Conservation (phyloP, 2,888 invertebrate species). For the Pterobdella sp. region DNA sequence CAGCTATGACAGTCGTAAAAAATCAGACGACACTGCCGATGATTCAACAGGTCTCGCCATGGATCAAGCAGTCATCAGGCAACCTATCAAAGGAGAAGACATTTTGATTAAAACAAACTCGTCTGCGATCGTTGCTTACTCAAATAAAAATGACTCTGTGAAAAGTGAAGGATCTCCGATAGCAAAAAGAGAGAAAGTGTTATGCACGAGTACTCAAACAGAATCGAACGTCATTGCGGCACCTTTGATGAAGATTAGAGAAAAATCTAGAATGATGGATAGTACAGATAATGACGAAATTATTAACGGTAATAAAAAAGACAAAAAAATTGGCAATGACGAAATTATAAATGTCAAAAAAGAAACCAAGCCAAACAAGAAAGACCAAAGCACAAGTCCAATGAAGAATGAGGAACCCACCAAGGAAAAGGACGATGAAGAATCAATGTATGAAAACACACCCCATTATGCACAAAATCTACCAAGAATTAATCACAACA, state of each 20-base stretch:
- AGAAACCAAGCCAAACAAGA: neutral
- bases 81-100: conserved; percentile 1
- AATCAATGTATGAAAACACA: conserved; percentile 1
- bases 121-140: neutral
- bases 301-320: neutral
- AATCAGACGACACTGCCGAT: neutral
- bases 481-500: too few relatives aligned
- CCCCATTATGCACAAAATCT: conserved; percentile 9
- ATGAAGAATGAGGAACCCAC: neutral
- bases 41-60: neutral
- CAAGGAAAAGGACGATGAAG: neutral
- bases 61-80: neutral
- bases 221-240: conserved; percentile 13
- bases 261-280: conserved; percentile 12
- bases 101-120: conserved; percentile 1
- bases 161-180: neutral
- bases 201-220: conserved; percentile 11
- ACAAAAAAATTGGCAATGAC: neutral
- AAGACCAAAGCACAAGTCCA: neutral
- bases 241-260: conserved; percentile 21
- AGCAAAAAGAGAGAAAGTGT: neutral
- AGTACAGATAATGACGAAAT: neutral
- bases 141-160: too few relatives aligned
- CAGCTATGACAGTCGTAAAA: conserved; percentile 12
- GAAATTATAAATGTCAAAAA: neutral